These are phyloP conservation scores for Panonychus citri DNA, from an alignment of 1,140 invertebrate species.

Conservation along the genomic window DNA sequence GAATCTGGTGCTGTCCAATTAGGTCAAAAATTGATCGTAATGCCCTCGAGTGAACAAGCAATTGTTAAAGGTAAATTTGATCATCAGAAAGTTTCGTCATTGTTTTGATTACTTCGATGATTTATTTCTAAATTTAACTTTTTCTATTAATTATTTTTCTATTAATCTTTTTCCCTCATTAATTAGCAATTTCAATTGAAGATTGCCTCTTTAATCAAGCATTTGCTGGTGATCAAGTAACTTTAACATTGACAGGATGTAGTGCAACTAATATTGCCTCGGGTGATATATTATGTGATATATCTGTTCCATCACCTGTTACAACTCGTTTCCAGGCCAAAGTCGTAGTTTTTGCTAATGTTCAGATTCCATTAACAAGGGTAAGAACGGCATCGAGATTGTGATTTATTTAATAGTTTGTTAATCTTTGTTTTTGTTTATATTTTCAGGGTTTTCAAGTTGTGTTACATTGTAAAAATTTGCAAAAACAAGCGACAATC, in stretches of 20 bases:
- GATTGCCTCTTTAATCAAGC: constrained; percentile 41
- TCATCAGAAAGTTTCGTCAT: no score
- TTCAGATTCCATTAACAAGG: constrained; percentile 70
- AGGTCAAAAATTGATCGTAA: constrained; percentile 64
- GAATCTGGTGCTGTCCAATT: constrained; percentile 65
- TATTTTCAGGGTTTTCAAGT: constrained; percentile 28
- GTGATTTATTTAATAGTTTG: background rate
- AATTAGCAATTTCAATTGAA: constrained; percentile 39
- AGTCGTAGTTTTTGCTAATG: constrained; percentile 66
- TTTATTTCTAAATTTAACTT: constrained; percentile 1
- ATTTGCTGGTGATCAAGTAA: constrained; percentile 84
- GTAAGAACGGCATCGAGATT: constrained; percentile 28
- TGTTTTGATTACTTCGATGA: constrained; percentile 16
- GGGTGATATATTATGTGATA: constrained; percentile 65
- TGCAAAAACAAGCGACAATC: constrained; percentile 67
- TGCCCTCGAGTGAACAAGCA: constrained; percentile 56
- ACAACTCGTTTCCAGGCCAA: constrained; percentile 61
- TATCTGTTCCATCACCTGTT: constrained; percentile 45
- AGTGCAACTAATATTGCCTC: constrained; percentile 45
- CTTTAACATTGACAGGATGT: constrained; percentile 48
- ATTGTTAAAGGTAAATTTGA: constrained; percentile 45
- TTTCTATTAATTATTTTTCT: no score
- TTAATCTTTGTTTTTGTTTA: background rate
- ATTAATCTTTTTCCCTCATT: constrained; percentile 7
- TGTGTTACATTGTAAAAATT: constrained; percentile 68